Percentiles rank a stretch among this genome's conserved stretches.
phyloP scores from a whole-genome alignment of 2,888 invertebrate genomes.

The Lacanobia oleracea region DNA sequence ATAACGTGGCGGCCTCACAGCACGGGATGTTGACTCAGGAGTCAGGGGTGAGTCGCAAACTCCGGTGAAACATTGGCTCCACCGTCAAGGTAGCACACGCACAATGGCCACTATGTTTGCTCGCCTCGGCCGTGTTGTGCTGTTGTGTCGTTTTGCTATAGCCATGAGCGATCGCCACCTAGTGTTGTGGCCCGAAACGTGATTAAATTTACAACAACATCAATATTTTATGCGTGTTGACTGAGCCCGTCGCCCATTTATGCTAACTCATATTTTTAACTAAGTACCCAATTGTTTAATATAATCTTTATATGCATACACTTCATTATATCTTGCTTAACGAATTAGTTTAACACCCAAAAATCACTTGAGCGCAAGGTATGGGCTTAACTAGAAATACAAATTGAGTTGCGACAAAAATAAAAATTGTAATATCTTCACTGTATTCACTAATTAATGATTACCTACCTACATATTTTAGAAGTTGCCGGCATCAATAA shows the following conservation, averaged over 20 bases:
- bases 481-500: constrained; percentile 1
- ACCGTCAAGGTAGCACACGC: constrained; percentile 79
- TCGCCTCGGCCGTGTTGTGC: constrained; percentile 73
- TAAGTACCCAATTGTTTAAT: constrained; percentile 13
- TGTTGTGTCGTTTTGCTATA: constrained; percentile 73
- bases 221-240: constrained; percentile 69
- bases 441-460: background rate
- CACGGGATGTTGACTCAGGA: constrained; percentile 80
- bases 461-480: background rate
- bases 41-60: constrained; percentile 79
- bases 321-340: background rate
- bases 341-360: background rate
- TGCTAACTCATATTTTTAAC: constrained; percentile 26
- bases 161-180: constrained; percentile 75
- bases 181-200: constrained; percentile 77
- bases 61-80: constrained; percentile 78
- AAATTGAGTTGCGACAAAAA: background rate
- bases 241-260: constrained; percentile 53
- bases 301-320: background rate
- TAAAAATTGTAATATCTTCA: background rate
- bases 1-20: constrained; percentile 75
- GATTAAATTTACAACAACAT: constrained; percentile 81
- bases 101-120: constrained; percentile 84
- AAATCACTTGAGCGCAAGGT: background rate
- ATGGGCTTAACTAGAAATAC: background rate